Percentiles rank a stretch among this genome's conserved stretches.
phyloP scores from a whole-genome alignment of 2,797 vertebrate species.

The Limosa lapponica region DNA sequence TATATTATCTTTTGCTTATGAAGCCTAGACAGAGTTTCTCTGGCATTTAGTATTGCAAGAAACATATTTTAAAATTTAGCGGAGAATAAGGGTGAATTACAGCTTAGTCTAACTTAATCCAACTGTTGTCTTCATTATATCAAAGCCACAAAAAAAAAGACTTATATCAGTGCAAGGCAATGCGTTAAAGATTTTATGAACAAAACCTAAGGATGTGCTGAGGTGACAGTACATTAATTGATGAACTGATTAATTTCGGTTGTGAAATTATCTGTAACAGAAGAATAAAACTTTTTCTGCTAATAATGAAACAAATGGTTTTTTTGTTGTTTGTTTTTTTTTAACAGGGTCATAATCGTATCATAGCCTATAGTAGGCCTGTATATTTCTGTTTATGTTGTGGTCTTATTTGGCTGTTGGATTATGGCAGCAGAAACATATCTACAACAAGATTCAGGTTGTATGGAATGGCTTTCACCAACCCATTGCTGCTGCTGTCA shows the following conservation, averaged over 20 bases:
- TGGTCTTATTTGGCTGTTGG: constrained; percentile 96
- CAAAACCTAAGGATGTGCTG: not conserved
- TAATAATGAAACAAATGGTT: not conserved
- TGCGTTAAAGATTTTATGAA: not conserved
- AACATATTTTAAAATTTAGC: not conserved
- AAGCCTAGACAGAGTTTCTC: not conserved
- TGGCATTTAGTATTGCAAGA: not conserved
- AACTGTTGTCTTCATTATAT: not conserved
- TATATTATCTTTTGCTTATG: not conserved
- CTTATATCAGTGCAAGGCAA: not conserved
- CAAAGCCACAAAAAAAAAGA: not conserved
- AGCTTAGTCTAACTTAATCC: not conserved
- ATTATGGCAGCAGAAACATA: constrained; percentile 90
- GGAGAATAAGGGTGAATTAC: not conserved
- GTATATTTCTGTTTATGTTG: constrained; percentile 99
- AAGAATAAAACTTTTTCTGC: not conserved
- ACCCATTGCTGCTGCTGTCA: constrained; percentile 90
- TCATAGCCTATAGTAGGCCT: constrained; percentile 98
- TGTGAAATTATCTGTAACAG: not conserved
- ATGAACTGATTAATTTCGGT: not conserved
- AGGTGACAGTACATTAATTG: not conserved
- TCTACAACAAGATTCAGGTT: constrained; percentile 87
- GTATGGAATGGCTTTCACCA: constrained; percentile 93
- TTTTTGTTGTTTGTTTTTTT: not conserved
- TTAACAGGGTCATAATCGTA: constrained; percentile 95